These are phyloP conservation scores for Sebastes paucispinis DNA, from an alignment of 2,797 vertebrate genomes.

Conservation along the genomic window DNA sequence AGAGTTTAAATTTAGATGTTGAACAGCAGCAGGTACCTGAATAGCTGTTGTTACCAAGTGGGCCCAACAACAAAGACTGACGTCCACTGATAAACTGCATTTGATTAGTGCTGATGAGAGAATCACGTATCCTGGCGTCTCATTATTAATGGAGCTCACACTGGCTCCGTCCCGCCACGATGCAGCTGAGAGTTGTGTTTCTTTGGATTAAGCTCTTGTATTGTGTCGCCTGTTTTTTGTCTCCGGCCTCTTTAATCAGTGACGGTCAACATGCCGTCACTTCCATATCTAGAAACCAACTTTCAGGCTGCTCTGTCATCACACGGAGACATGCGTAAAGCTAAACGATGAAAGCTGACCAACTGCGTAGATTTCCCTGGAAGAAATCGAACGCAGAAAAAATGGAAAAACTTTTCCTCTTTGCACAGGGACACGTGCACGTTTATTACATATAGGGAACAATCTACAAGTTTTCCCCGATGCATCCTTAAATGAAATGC, in stretches of 20 bases:
- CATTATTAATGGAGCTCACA: conserved; percentile 13
- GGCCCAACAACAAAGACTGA: conserved; percentile 15
- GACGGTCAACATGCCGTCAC: conserved; percentile 9
- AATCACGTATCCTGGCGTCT: not conserved
- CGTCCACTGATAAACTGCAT: conserved; percentile 2
- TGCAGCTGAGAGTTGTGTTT: conserved; percentile 21
- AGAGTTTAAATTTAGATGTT: conserved; percentile 54
- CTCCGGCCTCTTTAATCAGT: not conserved
- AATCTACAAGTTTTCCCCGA: not conserved
- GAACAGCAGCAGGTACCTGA: conserved; percentile 31
- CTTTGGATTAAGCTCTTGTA: conserved; percentile 38
- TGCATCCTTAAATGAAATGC: not conserved
- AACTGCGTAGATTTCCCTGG: not conserved
- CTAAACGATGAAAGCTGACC: not conserved
- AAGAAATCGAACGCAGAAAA: not conserved
- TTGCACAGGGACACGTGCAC: not conserved
- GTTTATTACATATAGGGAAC: not conserved
- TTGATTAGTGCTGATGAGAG: conserved; percentile 25
- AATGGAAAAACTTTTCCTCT: not conserved
- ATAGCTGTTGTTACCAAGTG: conserved; percentile 20
- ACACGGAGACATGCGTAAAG: not conserved
- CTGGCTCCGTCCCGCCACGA: conserved; percentile 5
- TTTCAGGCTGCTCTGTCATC: conserved; percentile 3
- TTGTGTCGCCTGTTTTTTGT: conserved; percentile 28
- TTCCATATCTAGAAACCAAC: conserved; percentile 1